Evolutionary conservation across 2,797 vertebrate genomes (phyloP), one percentile per base, ranked within the genome.

Genomic region (Yasuhikotakia modesta): DNA sequence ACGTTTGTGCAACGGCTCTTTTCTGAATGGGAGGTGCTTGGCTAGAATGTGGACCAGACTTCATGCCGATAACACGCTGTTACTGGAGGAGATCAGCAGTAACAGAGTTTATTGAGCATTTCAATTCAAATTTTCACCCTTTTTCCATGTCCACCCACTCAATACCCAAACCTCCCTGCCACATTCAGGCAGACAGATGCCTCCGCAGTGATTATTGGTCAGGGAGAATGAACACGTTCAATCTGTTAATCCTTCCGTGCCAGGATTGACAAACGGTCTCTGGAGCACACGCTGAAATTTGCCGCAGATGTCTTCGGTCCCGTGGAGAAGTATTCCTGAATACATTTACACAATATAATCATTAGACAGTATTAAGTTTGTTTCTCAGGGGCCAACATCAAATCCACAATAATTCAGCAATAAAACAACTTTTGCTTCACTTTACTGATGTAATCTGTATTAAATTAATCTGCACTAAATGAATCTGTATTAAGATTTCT

Each of bases 131-230:
- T 64, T 32, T 52, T 3, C 13, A 13, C 19, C 35, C 27, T 82
- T 46, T 55, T 24, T 10, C 71, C 67, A 52, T 57, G 11, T 78
- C 80, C 80, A 76, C 73, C 74, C 76, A 74, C 79, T 85, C 76
- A 78, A 63, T 1, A 78, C 27, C 78, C 82, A 78, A 82, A 87
- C 87, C 85, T 82, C 86, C 85, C 82, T 13, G 52, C 79, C 75
- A 79, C 81, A 73, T 87, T 63, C 46, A 79, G 73, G 71, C 78
- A 90, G 89, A 89, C 88, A 90, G 90, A 91, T 91, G 90, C 86
- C 90, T 88, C 76, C 1, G 78, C 84, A 83, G 85, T 89, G 87
- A 89, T 90, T 93, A 92, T 91, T 91, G 91, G 93, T 92, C 88
- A 82, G 88, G 89, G 87, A 90, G 82, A 65, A 30, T 64, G 5